Evolutionary conservation across 2,888 invertebrate genomes (phyloP).

Genomic region (Philopedon plagiatum): DNA sequence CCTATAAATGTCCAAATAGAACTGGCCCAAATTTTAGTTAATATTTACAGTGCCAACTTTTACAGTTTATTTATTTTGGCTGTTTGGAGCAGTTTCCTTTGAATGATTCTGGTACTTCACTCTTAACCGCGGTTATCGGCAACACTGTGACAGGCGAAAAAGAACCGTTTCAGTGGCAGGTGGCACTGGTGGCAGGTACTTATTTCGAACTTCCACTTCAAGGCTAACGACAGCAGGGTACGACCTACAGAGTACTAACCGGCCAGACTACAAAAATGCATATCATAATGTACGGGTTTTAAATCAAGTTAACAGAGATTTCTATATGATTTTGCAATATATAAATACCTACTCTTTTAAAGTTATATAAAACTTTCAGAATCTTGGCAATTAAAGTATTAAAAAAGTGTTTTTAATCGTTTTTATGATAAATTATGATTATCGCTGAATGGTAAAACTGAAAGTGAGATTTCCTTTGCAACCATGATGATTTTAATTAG

Average conservation of each 20-base stretch:
- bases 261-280: conserved; percentile 50
- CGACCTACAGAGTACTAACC: conserved; percentile 43
- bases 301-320: conserved; percentile 13
- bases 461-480: too few relatives aligned
- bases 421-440: too few relatives aligned
- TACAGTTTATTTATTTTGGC: too few relatives aligned
- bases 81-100: too few relatives aligned
- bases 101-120: background rate
- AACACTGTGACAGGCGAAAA: conserved; percentile 26
- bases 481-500: too few relatives aligned
- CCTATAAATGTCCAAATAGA: too few relatives aligned
- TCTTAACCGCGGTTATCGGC: background rate
- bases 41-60: too few relatives aligned
- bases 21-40: too few relatives aligned
- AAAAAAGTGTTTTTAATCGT: background rate
- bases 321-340: conserved; percentile 11
- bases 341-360: conserved; percentile 19
- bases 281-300: conserved; percentile 18
- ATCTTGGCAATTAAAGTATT: too few relatives aligned
- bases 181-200: conserved; percentile 49
- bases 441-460: too few relatives aligned
- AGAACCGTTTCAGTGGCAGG: conserved; percentile 47
- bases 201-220: conserved; percentile 41
- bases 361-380: too few relatives aligned
- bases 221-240: conserved; percentile 49